Conservation (phyloP, 2,888 invertebrate species). For the Amblyteles armatorius region DNA sequence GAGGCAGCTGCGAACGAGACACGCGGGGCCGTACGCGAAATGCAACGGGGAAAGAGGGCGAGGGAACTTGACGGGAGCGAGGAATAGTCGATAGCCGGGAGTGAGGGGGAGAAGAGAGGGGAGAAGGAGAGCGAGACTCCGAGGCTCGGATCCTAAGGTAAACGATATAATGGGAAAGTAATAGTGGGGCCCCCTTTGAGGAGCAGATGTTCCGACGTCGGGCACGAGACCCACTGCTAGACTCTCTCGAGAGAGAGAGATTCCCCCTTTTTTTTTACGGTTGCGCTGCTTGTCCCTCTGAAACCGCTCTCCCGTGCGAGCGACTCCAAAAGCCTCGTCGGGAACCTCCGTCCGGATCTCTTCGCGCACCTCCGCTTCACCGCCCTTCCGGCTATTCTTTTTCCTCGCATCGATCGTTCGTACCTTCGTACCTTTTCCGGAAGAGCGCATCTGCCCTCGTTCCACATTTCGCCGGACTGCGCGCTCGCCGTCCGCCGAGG, state of each 20-base stretch:
- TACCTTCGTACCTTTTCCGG: conserved; percentile 51
- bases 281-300: conserved; percentile 52
- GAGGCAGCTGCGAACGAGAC: conserved; percentile 48
- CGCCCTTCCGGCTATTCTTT: conserved; percentile 58
- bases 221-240: conserved; percentile 56
- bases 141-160: conserved; percentile 71
- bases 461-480: conserved; percentile 39
- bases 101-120: conserved; percentile 10
- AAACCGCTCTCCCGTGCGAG: conserved; percentile 38
- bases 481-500: background rate
- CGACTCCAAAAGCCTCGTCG: conserved; percentile 16
- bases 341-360: background rate
- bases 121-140: conserved; percentile 45
- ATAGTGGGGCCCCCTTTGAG: conserved; percentile 79
- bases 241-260: background rate
- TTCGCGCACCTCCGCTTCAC: conserved; percentile 50
- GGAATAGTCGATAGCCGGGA: conserved; percentile 48
- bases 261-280: conserved; percentile 32
- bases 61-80: conserved; percentile 29
- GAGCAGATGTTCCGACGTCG: conserved; percentile 65
- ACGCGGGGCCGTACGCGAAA: conserved; percentile 17
- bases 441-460: conserved; percentile 63
- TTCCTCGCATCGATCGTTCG: conserved; percentile 20
- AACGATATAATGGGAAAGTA: conserved; percentile 80
- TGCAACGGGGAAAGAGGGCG: conserved; percentile 38